phyloP scores from a whole-genome alignment of 2,113 vertebrate genomes.

The Thalassoma bifasciatum region DNA sequence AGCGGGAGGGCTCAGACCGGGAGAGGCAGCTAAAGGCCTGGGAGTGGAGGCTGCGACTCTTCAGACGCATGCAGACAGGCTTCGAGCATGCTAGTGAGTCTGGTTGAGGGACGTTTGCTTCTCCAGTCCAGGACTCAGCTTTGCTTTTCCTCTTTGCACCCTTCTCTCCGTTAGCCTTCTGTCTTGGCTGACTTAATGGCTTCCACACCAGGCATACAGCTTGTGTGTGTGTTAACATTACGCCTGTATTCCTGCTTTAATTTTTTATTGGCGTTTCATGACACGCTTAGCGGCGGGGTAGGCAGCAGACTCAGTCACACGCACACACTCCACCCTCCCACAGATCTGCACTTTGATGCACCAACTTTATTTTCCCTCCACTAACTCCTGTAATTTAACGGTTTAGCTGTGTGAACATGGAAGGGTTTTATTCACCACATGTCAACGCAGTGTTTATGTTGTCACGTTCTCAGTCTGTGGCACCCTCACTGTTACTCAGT shows the following conservation, averaged over 20 bases:
- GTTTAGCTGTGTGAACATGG: conserved; percentile 26
- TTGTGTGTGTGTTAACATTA: conserved; percentile 38
- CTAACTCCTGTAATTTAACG: conserved; percentile 36
- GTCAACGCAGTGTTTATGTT: conserved; percentile 17
- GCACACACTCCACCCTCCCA: conserved; percentile 42
- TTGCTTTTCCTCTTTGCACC: conserved; percentile 54
- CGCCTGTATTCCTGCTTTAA: conserved; percentile 65
- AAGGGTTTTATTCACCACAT: conserved; percentile 15
- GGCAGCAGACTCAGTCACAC: conserved; percentile 57
- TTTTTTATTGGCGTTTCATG: conserved; percentile 73
- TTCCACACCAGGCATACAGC: conserved; percentile 60
- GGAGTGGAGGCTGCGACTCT: conserved; percentile 92
- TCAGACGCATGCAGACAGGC: conserved; percentile 92
- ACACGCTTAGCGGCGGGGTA: conserved; percentile 58
- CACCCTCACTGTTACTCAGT: background rate
- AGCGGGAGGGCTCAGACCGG: conserved; percentile 83
- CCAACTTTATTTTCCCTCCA: conserved; percentile 18
- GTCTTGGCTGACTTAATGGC: conserved; percentile 69
- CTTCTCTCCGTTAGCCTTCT: conserved; percentile 54
- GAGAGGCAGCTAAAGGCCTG: conserved; percentile 91
- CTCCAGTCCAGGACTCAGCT: background rate
- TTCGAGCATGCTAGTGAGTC: conserved; percentile 92
- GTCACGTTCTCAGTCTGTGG: conserved; percentile 6
- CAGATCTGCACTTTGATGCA: conserved; percentile 56
- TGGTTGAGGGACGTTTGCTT: background rate